Evolutionary conservation across 2,888 invertebrate species (phyloP).

Genomic region (Pocota personata): DNA sequence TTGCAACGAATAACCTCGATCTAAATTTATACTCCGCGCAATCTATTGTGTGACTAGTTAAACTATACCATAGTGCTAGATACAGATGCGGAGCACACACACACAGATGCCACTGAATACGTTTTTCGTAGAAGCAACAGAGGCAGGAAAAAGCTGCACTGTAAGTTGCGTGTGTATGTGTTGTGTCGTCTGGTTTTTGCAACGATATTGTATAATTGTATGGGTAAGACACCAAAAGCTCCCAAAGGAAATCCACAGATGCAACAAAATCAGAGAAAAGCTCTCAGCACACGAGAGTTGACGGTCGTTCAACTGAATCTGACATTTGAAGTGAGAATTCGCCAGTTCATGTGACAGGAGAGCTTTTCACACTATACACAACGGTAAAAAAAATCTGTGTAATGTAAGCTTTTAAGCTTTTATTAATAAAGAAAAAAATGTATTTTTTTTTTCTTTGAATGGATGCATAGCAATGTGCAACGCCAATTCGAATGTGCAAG

Average conservation of each 20-base stretch:
- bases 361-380: constrained; percentile 40
- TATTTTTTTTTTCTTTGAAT: not conserved
- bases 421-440: not conserved
- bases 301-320: constrained; percentile 72
- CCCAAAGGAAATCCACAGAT: constrained; percentile 58
- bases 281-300: constrained; percentile 59
- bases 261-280: constrained; percentile 34
- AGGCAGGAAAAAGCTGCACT: constrained; percentile 21
- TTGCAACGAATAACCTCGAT: constrained; percentile 83
- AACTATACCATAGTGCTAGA: constrained; percentile 46
- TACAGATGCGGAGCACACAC: constrained; percentile 50
- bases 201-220: not conserved
- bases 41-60: constrained; percentile 70
- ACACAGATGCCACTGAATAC: not conserved
- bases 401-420: constrained; percentile 8
- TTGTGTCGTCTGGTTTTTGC: not conserved
- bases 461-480: constrained; percentile 55
- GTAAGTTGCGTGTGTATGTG: not conserved
- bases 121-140: constrained; percentile 18
- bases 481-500: constrained; percentile 75
- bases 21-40: constrained; percentile 79
- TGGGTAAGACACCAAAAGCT: constrained; percentile 31
- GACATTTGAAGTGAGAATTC: constrained; percentile 46
- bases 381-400: constrained; percentile 52
- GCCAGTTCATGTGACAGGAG: constrained; percentile 14